A percentile compares a stretch with the other conserved stretches of the same genome.
phyloP scores from a whole-genome alignment of 1,140 invertebrate genomes.

The Agrilus planipennis region DNA sequence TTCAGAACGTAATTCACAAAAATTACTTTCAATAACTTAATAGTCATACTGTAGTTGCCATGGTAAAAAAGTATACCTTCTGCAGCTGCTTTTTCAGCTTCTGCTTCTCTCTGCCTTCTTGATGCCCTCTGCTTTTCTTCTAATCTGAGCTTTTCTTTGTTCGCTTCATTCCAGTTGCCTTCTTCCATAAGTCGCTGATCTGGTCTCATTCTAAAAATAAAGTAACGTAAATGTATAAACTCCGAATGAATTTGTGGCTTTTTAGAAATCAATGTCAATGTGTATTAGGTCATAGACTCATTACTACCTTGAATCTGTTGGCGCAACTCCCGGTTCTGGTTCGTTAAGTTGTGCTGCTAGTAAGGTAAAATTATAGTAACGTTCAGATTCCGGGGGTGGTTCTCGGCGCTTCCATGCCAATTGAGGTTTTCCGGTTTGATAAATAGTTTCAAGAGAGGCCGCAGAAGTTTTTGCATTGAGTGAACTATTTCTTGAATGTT shows the following conservation, averaged over 20 bases:
- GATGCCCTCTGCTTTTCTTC: conserved; percentile 89
- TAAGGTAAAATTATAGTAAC: conserved; percentile 89
- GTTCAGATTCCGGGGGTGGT: conserved; percentile 54
- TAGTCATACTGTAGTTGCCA: neutral
- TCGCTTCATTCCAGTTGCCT: conserved; percentile 92
- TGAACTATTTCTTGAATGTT: too few relatives aligned
- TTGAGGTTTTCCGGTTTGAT: conserved; percentile 79
- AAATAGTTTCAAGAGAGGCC: conserved; percentile 63
- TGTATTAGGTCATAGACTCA: too few relatives aligned
- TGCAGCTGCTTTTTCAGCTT: conserved; percentile 64
- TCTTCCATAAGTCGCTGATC: conserved; percentile 98
- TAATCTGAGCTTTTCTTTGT: conserved; percentile 72
- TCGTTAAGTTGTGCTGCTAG: conserved; percentile 96
- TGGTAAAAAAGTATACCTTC: conserved; percentile 41
- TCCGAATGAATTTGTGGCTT: too few relatives aligned
- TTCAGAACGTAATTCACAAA: too few relatives aligned
- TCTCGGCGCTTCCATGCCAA: conserved; percentile 75
- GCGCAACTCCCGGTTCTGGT: conserved; percentile 80
- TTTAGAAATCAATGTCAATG: too few relatives aligned
- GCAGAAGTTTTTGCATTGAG: too few relatives aligned
- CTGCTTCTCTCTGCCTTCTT: conserved; percentile 60
- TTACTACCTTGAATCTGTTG: conserved; percentile 77
- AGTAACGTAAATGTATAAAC: too few relatives aligned
- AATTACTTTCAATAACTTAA: neutral
- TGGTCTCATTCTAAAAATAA: conserved; percentile 66